Evolutionary conservation across 2,797 vertebrate species (phyloP).

Genomic region (Columba guinea): DNA sequence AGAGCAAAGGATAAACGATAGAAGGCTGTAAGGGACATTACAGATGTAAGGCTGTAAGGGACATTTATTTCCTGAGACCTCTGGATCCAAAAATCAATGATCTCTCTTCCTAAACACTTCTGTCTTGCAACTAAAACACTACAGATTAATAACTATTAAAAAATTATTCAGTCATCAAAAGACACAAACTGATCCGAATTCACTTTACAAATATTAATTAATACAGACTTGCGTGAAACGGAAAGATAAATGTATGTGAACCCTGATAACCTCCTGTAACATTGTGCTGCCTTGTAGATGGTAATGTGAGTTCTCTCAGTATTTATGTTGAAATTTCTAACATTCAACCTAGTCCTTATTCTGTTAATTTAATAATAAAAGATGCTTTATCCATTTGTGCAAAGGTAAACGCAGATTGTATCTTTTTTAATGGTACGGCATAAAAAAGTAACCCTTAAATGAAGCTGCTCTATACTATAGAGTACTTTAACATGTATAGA

Average conservation of each 20-base stretch:
- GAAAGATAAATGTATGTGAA: constrained; percentile 81
- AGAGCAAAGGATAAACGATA: constrained; percentile 65
- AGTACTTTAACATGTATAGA: constrained; percentile 98
- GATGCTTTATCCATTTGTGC: constrained; percentile 89
- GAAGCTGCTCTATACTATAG: constrained; percentile 92
- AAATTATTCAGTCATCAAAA: constrained; percentile 70
- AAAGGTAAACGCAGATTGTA: constrained; percentile 90
- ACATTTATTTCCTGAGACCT: constrained; percentile 66
- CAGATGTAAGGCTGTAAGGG: constrained; percentile 63
- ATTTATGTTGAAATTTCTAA: constrained; percentile 95
- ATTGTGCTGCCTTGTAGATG: constrained; percentile 97
- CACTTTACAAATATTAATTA: constrained; percentile 79
- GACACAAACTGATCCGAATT: constrained; percentile 74
- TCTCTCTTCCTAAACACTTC: constrained; percentile 69
- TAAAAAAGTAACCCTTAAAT: constrained; percentile 86
- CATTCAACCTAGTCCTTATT: constrained; percentile 90
- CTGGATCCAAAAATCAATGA: constrained; percentile 72
- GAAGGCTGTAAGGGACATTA: constrained; percentile 65
- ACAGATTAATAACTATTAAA: constrained; percentile 80
- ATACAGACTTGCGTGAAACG: constrained; percentile 77
- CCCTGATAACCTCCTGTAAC: constrained; percentile 85
- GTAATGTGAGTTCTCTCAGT: constrained; percentile 90
- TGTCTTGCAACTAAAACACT: constrained; percentile 77
- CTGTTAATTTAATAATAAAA: constrained; percentile 87
- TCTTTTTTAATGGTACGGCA: constrained; percentile 93